Base-by-base conservation (phyloP, 1,140 invertebrate genomes). In the Pomacea maculata region DNA sequence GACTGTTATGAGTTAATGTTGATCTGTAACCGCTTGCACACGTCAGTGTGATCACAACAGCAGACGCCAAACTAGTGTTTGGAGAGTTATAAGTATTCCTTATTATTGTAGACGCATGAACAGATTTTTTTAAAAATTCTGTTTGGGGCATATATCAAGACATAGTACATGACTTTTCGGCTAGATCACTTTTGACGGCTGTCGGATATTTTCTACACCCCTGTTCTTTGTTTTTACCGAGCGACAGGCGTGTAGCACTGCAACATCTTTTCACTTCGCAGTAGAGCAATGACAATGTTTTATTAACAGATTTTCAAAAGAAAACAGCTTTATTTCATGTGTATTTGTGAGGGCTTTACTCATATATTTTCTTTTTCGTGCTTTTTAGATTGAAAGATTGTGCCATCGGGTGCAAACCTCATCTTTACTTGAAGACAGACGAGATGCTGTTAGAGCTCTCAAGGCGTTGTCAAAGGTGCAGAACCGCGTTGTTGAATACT, bases 361-460 rank as follows among this genome's bases (percentile, higher is more conserved):
- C 8, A 52, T 75, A 9, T 55, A 63, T 80, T 63, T 54, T 65
- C 70, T 65, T 78, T 75, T 77, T 79, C 78, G 82, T 82, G 72
- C 70, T 57, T 92, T 91, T 79, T 85, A 98, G 97, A 95, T 99
- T 82, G 98, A 99, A 91, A 94, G 95, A 84, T 91, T 99, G 15
- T 95, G 99, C 17, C 96, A 99, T 88, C 93, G 98, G 85, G 94
- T 99, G 5, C 95, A 95, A 88, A 96, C 96, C 64, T 99, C 98
- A 14, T 98, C 96, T 11, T 91, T 99, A 68, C 91, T 99, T 21
- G 97, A 99, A 90, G 98, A 99, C 89, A 93, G 98, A 78, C 92
- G 98, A 89, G 97, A 99, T 95, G 98, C 98, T 7, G 98, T 98
- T 86, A 93, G 97, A 85, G 97, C 97, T 0, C 93, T 99, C 4